These are phyloP conservation scores for Galago senegalensis DNA, from an alignment of 2,797 vertebrate genomes.

Conservation along the genomic window DNA sequence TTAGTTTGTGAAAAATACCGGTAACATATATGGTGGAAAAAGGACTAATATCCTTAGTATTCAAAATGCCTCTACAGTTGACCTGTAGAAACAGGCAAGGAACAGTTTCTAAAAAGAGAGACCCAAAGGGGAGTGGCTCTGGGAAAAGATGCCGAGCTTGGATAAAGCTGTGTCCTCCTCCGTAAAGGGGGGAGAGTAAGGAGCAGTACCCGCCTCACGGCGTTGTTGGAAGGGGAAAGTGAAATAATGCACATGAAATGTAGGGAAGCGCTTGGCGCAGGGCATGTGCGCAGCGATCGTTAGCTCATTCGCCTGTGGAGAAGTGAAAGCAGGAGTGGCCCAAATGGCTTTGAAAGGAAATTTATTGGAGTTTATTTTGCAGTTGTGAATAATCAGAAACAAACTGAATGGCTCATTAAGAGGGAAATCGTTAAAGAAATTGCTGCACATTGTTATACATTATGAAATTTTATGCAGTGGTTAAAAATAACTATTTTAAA, in stretches of 20 bases:
- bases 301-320: not conserved
- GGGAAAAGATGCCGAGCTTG: not conserved
- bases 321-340: not conserved
- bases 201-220: not conserved
- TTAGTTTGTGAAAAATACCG: not conserved
- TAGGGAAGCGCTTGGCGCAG: not conserved
- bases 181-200: not conserved
- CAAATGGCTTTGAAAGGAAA: not conserved
- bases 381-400: conserved; percentile 27
- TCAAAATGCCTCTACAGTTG: not conserved
- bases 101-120: not conserved
- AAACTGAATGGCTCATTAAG: not conserved
- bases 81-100: not conserved
- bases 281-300: not conserved
- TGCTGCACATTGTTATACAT: not conserved
- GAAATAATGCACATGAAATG: not conserved
- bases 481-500: conserved; percentile 47
- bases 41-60: not conserved
- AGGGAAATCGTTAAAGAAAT: not conserved
- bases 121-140: not conserved
- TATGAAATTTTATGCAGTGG: conserved; percentile 34
- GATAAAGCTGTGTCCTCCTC: not conserved
- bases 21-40: not conserved
- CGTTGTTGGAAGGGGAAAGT: not conserved
- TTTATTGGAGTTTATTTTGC: not conserved